Conservation (phyloP, 2,113 vertebrate genomes). For the Coreoperca whiteheadi region DNA sequence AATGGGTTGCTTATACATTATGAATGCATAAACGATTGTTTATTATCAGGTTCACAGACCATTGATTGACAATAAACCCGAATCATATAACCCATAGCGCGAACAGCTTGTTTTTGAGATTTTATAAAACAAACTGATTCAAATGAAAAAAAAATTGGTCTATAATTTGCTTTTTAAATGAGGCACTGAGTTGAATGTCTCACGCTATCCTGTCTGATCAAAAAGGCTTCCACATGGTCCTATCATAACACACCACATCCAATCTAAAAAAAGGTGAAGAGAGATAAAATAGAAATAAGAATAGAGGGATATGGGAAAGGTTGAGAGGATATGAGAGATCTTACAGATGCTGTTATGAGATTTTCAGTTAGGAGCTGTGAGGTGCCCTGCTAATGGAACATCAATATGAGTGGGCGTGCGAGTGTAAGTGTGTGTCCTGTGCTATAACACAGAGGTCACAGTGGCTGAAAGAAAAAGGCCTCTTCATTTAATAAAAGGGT, state of each 20-base stretch:
- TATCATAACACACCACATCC: slow-evolving; percentile 57
- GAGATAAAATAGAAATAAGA: slow-evolving; percentile 43
- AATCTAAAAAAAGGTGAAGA: slow-evolving; percentile 53
- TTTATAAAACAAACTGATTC: slow-evolving; percentile 6
- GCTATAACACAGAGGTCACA: slow-evolving; percentile 59
- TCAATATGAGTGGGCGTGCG: slow-evolving; percentile 46
- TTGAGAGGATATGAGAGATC: slow-evolving; percentile 63
- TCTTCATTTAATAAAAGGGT: slow-evolving; percentile 72
- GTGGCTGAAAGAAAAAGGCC: slow-evolving; percentile 48
- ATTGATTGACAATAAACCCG: not conserved
- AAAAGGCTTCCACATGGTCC: slow-evolving; percentile 38
- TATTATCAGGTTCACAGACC: slow-evolving; percentile 7
- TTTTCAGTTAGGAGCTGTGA: slow-evolving; percentile 50
- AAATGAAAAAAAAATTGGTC: slow-evolving; percentile 42
- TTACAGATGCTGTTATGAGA: slow-evolving; percentile 69
- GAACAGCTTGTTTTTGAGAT: not conserved
- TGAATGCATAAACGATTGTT: slow-evolving; percentile 24
- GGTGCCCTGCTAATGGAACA: slow-evolving; percentile 63
- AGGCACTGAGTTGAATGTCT: slow-evolving; percentile 10
- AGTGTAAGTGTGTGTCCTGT: slow-evolving; percentile 40
- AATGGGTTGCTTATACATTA: not conserved
- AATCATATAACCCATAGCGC: not conserved
- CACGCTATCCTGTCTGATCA: slow-evolving; percentile 46
- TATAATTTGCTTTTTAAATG: slow-evolving; percentile 34
- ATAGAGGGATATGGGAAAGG: slow-evolving; percentile 13